phyloP scores from a whole-genome alignment of 2,797 vertebrate genomes.

The Emys orbicularis region DNA sequence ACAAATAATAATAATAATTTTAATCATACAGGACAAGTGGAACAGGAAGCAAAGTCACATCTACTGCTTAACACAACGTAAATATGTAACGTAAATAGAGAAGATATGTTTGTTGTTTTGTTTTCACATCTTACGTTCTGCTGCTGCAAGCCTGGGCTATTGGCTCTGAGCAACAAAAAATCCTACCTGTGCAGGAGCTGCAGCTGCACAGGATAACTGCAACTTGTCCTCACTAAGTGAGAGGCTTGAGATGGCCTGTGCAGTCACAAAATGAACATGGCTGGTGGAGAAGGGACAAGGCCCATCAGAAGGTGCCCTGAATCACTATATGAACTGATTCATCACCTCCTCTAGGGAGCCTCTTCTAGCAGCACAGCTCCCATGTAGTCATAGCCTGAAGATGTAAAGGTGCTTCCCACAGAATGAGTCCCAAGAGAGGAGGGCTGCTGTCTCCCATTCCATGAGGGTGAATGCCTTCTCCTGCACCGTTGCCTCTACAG shows the following conservation, averaged over 20 bases:
- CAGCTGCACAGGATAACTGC: neutral
- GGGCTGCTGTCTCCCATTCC: neutral
- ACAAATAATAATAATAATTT: neutral
- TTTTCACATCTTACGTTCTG: neutral
- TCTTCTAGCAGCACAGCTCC: neutral
- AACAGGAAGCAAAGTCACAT: neutral
- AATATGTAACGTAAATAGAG: neutral
- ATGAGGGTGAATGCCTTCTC: neutral
- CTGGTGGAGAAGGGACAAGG: conserved; percentile 49
- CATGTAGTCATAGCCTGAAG: conserved; percentile 58
- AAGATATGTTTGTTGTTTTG: neutral
- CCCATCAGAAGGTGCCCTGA: conserved; percentile 19
- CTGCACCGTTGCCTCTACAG: conserved; percentile 32
- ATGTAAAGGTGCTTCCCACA: conserved; percentile 57
- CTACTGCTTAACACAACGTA: neutral
- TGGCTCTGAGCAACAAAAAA: neutral
- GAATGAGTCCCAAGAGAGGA: conserved; percentile 57
- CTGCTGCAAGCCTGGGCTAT: neutral
- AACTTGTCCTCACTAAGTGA: neutral
- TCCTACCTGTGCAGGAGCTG: neutral
- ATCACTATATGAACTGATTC: neutral
- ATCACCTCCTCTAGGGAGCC: neutral
- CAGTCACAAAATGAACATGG: neutral
- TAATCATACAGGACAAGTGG: neutral
- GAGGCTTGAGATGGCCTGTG: conserved; percentile 27